Percentiles rank a stretch among this genome's conserved stretches.
These are phyloP conservation scores for Diabrotica balteata DNA, from an alignment of 2,888 invertebrate genomes.

Conservation along the genomic window DNA sequence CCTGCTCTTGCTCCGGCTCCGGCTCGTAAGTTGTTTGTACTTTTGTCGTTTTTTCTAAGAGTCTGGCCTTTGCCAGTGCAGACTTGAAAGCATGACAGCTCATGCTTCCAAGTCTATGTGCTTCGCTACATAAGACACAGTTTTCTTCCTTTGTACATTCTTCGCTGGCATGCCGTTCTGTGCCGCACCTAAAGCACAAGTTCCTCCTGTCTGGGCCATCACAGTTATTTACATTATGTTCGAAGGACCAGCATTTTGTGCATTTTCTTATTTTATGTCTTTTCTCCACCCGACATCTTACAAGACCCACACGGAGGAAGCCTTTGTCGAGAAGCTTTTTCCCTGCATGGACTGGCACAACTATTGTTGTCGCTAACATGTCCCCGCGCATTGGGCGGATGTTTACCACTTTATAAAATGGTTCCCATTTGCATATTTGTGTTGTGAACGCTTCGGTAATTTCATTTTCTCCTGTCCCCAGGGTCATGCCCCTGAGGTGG, in stretches of 20 bases:
- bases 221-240: slow-evolving; percentile 7
- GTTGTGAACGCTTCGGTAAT: not conserved
- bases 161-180: not conserved
- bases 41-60: not conserved
- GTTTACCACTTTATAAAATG: not conserved
- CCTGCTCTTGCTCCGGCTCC: not conserved
- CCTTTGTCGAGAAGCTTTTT: not conserved
- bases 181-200: slow-evolving; percentile 16
- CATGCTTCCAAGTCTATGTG: slow-evolving; percentile 1
- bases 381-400: not conserved
- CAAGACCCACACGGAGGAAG: slow-evolving; percentile 2
- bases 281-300: not conserved
- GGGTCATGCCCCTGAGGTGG: slow-evolving; percentile 9
- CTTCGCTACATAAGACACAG: not conserved
- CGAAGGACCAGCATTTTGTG: slow-evolving; percentile 19
- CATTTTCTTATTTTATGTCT: not conserved
- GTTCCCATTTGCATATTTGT: not conserved
- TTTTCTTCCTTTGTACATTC: not conserved
- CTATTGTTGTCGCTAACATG: not conserved
- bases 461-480: not conserved
- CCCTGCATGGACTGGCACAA: not conserved
- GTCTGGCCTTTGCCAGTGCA: slow-evolving; percentile 2
- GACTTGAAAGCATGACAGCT: slow-evolving; percentile 7
- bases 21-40: not conserved
- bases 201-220: slow-evolving; percentile 8